Conservation (phyloP, 2,888 invertebrate species). For the Cloeon dipterum region DNA sequence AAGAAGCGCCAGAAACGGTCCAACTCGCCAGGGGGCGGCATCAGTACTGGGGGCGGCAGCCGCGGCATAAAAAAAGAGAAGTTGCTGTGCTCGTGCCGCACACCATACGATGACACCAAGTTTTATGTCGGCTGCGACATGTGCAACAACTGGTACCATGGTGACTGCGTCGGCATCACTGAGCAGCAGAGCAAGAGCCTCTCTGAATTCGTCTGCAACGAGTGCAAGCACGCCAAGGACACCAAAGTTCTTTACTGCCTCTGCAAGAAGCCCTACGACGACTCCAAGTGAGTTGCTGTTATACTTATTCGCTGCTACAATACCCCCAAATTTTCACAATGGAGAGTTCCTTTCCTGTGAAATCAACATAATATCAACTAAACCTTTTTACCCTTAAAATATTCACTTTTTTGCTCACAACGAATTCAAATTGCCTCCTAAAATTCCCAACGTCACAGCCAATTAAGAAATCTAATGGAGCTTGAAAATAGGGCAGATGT, state of each 20-base stretch:
- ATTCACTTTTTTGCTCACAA: too few species aligned
- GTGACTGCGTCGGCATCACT: slow-evolving; percentile 83
- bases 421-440: too few species aligned
- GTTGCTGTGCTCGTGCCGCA: slow-evolving; percentile 75
- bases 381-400: too few species aligned
- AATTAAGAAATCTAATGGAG: too few species aligned
- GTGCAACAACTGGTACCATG: slow-evolving; percentile 98
- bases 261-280: slow-evolving; percentile 90
- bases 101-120: slow-evolving; percentile 89
- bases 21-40: neutral
- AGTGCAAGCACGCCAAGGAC: slow-evolving; percentile 65
- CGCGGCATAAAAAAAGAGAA: slow-evolving; percentile 38
- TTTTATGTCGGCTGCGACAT: slow-evolving; percentile 96
- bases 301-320: too few species aligned
- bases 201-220: slow-evolving; percentile 72
- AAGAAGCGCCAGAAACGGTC: slow-evolving; percentile 14
- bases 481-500: too few species aligned
- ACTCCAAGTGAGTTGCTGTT: slow-evolving; percentile 83
- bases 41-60: slow-evolving; percentile 3
- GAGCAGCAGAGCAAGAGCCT: slow-evolving; percentile 77
- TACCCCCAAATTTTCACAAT: too few species aligned
- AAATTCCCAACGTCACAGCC: too few species aligned
- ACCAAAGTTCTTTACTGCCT: slow-evolving; percentile 88
- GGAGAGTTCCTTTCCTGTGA: too few species aligned
- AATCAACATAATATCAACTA: too few species aligned